Base-by-base conservation (phyloP, 2,113 vertebrate species). In the Phalacrocorax aristotelis region DNA sequence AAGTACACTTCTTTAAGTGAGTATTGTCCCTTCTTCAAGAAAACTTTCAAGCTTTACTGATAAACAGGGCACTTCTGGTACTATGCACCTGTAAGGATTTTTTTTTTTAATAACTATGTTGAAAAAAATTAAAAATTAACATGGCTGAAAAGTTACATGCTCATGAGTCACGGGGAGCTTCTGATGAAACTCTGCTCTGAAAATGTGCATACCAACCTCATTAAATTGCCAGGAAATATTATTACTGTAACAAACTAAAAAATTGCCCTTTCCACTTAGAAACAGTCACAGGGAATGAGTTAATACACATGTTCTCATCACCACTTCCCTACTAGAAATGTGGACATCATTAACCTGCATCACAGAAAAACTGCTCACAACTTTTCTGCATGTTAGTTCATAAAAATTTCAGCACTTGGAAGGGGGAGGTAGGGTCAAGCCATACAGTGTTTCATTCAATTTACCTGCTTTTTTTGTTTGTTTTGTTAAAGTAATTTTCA, bases 41-140 rank as follows among this genome's bases (percentile, higher is more conserved):
- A 70, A 34, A 19, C n/a, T 72, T 76, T 64, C 79, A 64, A 60
- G 11, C 3, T 74, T 42, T 71, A 78, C 30, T 36, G 10, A 34
- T 72, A 42, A 66, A 77, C 83, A 40, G 27, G 25, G 23, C 25
- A 48, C 27, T 83, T 64, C 26, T 26, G 51, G 38, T 30, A 52
- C 6, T 64, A 66, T 10, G 25, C 2, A 2, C 5, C 15, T 49
- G 26, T 11, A 18, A 5, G 12, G 36, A 5, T 7, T 2, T 9
- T 48, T 75, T 48, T 75, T 46, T 74, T 55, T 15, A 61, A 87
- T 58, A 30, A 27, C 3, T 61, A 34, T 44, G 1, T 9, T 54
- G 13, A 75, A 83, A 83, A 52, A 52, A 49, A 1, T 19, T 11
- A 15, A 34, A 70, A 32, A 15, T 21, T 38, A 11, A 54, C 62